These are phyloP conservation scores for Agonopterix arenella DNA, from an alignment of 2,888 invertebrate species.

Conservation along the genomic window DNA sequence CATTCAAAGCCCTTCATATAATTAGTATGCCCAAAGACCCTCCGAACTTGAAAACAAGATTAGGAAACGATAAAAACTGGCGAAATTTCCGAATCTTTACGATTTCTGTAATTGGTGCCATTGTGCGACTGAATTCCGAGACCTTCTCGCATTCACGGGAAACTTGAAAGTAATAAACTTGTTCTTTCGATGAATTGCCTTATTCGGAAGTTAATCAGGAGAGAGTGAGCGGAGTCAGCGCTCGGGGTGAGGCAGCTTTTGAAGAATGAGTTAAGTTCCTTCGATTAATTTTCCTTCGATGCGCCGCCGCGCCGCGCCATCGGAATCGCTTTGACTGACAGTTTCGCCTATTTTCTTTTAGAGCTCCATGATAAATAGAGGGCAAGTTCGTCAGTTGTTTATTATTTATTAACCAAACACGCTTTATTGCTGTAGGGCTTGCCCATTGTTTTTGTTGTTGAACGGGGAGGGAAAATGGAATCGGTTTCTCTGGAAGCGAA, in stretches of 20 bases:
- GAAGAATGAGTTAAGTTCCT: slow-evolving; percentile 37
- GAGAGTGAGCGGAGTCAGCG: slow-evolving; percentile 15
- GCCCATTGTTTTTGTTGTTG: slow-evolving; percentile 44
- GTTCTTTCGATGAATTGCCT: slow-evolving; percentile 59
- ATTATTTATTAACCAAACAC: slow-evolving; percentile 44
- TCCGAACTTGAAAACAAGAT: slow-evolving; percentile 22
- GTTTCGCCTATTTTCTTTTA: slow-evolving; percentile 33
- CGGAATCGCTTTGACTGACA: slow-evolving; percentile 15
- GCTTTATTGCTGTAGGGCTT: slow-evolving; percentile 21
- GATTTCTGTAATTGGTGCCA: slow-evolving; percentile 56
- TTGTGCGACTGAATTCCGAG: slow-evolving; percentile 45
- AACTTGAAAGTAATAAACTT: slow-evolving; percentile 63
- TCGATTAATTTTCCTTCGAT: slow-evolving; percentile 37
- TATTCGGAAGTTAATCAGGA: slow-evolving; percentile 58
- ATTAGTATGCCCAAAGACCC: slow-evolving; percentile 7
- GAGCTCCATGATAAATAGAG: slow-evolving; percentile 35
- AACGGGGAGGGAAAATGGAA: slow-evolving; percentile 22
- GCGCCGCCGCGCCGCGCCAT: slow-evolving; percentile 20
- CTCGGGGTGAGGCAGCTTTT: slow-evolving; percentile 15
- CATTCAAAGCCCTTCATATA: not conserved
- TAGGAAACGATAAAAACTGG: slow-evolving; percentile 36
- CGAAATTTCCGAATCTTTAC: slow-evolving; percentile 40
- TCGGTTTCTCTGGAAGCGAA: slow-evolving; percentile 10
- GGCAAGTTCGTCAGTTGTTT: slow-evolving; percentile 28
- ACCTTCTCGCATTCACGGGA: slow-evolving; percentile 40